Conservation (phyloP, 2,113 vertebrate genomes). For the Xenopus laevis region DNA sequence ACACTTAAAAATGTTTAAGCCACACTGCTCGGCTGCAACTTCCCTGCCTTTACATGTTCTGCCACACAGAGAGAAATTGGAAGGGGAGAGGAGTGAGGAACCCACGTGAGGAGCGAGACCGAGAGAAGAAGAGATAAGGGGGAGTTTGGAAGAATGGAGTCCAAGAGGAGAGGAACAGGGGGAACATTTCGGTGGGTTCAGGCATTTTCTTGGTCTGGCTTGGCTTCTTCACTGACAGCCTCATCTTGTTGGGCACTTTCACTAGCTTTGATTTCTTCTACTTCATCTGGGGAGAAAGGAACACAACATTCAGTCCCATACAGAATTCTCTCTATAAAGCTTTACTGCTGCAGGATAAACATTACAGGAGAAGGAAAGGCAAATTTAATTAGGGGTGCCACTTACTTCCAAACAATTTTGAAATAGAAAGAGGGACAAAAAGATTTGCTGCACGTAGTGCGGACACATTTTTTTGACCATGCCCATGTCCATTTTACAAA, state of each 20-base stretch:
- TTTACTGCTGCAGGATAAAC: no score
- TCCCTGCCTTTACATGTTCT: conserved; percentile 90
- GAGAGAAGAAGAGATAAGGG: conserved; percentile 56
- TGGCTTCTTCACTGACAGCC: conserved; percentile 79
- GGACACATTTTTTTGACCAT: no score
- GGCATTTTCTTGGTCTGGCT: conserved; percentile 88
- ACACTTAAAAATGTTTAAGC: conserved; percentile 95
- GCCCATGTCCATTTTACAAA: no score
- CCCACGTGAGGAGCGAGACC: conserved; percentile 68
- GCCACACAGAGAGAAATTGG: conserved; percentile 96
- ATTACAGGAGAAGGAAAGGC: no score
- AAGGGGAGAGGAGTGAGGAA: conserved; percentile 68
- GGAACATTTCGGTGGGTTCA: conserved; percentile 79
- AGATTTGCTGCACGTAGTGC: no score
- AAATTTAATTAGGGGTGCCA: no score
- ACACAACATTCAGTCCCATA: no score
- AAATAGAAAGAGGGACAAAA: no score
- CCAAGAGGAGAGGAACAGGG: conserved; percentile 75
- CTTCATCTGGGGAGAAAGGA: conserved; percentile 76
- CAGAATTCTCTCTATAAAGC: no score
- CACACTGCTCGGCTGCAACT: conserved; percentile 96
- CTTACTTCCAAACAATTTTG: no score
- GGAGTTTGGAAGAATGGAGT: conserved; percentile 62
- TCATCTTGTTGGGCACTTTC: conserved; percentile 84
- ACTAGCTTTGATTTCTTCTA: conserved; percentile 91